Base-by-base conservation (phyloP, 1,140 invertebrate species). In the Ladona fulva region DNA sequence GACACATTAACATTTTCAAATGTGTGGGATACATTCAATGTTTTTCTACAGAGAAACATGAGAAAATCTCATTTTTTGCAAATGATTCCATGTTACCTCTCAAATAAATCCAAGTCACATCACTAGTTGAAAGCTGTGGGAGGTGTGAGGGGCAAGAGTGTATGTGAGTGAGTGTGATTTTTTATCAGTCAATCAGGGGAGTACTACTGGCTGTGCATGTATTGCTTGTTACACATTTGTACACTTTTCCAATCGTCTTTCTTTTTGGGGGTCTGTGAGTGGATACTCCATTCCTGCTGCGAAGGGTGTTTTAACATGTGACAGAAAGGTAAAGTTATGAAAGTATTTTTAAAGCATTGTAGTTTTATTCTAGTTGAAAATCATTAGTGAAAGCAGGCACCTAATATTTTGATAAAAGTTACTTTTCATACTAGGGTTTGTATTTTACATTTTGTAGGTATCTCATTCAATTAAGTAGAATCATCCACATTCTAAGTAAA, bases 381-480 rank as follows among this genome's bases (percentile, higher is more conserved):
- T 66, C 52, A 66, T 66, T 66, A 66, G 52, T 66, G 52, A 66
- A 66, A 66, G 52, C 52, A 66, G 52, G 52, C 52, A 66, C 52
- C 52, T 66, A 66, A 66, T 66, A 66, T 66, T 66, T 66, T 66
- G n/a, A 66, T 66, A 66, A 66, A 66, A 66, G n/a, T 66, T 66
- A 16, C 52, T 66, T 66, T 66, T 66, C 52, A 66, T 66, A 66
- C n/a, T 66, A 66, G 52, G 52, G 52, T 66, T 66, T 66, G 52
- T 66, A 66, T 66, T 66, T 66, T 66, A 3, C 52, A 66, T 66
- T 66, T 66, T 66, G 52, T 66, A 66, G 52, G 52, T 66, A 19
- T 66, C 52, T 66, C 52, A 66, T 66, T 66, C 52, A 66, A 66
- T 66, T 66, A 66, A 66, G 52, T 66, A 66, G 52, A 66, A 6